Evolutionary conservation across 2,888 invertebrate species (phyloP), one percentile per base, ranked within the genome.

Genomic region (Amblyjoppa fuscipennis): DNA sequence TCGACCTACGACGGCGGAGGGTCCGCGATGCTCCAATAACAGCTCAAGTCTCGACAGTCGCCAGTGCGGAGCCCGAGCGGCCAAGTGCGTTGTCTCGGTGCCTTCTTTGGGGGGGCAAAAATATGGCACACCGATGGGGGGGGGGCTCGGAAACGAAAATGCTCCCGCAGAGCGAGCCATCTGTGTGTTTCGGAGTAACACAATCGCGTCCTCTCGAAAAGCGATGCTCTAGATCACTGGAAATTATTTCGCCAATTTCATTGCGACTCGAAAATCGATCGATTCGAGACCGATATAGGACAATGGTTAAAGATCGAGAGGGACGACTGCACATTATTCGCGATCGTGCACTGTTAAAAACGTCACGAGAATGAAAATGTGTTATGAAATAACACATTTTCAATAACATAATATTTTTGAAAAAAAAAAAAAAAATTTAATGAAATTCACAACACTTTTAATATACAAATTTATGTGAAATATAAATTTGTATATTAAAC

Each of bases 141-240:
- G 74, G 81, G 71, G 69, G 9, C 68, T 84, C 77, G 73, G 28
- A 61, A 78, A 74, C 68, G 20, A 74, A 82, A 31, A 25, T 74
- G 84, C 84, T 85, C 84, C 84, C 84, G 84, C 84, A 85, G 74
- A 85, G 84, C 69, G 53, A 82, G 78, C 38, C 84, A 85, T 85
- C 69, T 85, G 84, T 69, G 82, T 68, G 73, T 59, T 71, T 25
- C 45, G n/a, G 38, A 51, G 77, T 81, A 69, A 34, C 53, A 25
- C 34, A 34, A 82, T 31, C 20, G 20, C 31, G 25, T 34, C 1
- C 59, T 13, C 41, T 11, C 59, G 16, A 25, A 41, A 25, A 11
- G 28, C n/a, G n/a, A 45, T 59, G 16, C 7, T 25, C 41, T 28
- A 25, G 13, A 45, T 45, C 9, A 41, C 13, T 16, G 2, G 7